Evolutionary conservation across 2,888 invertebrate genomes (phyloP).

Genomic region (Mythimna albipuncta): DNA sequence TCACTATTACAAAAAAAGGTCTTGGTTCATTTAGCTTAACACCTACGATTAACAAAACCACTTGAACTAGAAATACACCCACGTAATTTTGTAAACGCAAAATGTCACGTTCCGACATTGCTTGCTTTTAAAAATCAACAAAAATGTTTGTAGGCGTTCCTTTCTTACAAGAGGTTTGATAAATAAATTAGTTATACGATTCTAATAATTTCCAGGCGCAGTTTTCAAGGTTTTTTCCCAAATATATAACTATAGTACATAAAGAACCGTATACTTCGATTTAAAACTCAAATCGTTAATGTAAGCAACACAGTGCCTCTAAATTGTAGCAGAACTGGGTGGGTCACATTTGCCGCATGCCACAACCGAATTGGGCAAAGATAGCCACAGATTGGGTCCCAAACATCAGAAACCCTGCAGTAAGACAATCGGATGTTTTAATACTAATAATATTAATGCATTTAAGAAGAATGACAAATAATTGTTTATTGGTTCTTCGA

Average conservation of each 20-base stretch:
- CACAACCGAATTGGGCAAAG: no score
- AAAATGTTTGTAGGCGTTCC: background rate
- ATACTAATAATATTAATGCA: no score
- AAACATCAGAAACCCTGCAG: no score
- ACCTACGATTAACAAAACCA: constrained; percentile 5
- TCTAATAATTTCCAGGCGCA: background rate
- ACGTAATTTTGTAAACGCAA: constrained; percentile 3
- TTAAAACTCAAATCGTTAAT: no score
- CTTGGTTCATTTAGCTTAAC: background rate
- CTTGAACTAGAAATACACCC: background rate
- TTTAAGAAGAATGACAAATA: no score
- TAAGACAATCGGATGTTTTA: no score
- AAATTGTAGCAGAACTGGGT: no score
- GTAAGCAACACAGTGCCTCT: no score
- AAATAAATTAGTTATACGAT: background rate
- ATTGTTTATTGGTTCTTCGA: background rate
- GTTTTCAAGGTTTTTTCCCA: background rate
- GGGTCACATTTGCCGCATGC: no score
- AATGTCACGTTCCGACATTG: background rate
- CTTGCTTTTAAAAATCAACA: background rate
- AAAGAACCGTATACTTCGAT: no score
- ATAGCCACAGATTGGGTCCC: no score
- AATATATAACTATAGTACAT: background rate
- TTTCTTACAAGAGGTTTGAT: background rate
- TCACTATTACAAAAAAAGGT: constrained; percentile 13